Percentiles rank a stretch among this genome's conserved stretches.
Evolutionary conservation across 2,797 vertebrate genomes (phyloP).

Genomic region (Neosilurus mollespiculum): DNA sequence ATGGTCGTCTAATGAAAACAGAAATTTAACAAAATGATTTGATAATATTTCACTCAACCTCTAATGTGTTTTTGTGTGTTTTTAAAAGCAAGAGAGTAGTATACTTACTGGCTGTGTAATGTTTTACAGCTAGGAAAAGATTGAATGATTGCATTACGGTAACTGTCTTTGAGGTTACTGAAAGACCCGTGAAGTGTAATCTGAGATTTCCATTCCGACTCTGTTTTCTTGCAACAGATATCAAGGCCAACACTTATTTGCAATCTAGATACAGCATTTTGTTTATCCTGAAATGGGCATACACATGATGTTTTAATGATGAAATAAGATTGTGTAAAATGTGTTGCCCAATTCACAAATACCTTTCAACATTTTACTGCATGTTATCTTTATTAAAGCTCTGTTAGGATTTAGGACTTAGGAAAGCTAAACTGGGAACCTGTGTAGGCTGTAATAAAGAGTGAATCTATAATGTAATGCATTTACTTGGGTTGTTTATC

Average conservation of each 20-base stretch:
- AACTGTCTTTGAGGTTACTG: neutral
- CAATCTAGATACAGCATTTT: neutral
- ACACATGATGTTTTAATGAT: neutral
- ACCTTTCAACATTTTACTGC: neutral
- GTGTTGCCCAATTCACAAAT: neutral
- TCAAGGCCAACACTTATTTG: neutral
- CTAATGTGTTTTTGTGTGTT: neutral
- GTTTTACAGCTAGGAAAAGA: too few species aligned
- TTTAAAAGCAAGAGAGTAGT: neutral
- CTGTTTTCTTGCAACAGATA: neutral
- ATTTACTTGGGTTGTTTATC: neutral
- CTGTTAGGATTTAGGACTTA: neutral
- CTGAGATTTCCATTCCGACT: neutral
- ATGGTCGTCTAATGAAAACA: neutral
- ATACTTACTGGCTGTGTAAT: neutral
- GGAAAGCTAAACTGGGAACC: neutral
- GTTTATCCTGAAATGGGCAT: neutral
- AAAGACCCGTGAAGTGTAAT: neutral
- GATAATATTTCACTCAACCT: neutral
- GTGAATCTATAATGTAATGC: neutral
- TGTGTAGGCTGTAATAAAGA: conserved; percentile 5
- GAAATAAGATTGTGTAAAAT: neutral
- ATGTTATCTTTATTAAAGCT: neutral
- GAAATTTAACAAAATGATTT: neutral
- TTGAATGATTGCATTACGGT: neutral